phyloP scores from a whole-genome alignment of 2,113 vertebrate genomes.

The Dipodomys ordii region DNA sequence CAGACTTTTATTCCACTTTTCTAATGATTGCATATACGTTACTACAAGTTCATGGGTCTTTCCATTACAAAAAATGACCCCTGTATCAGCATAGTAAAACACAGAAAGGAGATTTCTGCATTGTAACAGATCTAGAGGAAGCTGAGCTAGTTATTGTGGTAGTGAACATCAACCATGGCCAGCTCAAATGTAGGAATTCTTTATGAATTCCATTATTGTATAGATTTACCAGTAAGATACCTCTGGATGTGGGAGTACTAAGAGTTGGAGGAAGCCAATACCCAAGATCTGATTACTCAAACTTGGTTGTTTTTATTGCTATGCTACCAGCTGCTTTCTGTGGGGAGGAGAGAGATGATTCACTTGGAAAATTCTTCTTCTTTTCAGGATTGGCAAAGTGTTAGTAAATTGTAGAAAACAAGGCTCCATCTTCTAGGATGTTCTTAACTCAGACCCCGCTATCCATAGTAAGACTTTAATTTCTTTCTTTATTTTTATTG shows the following conservation, averaged over 20 bases:
- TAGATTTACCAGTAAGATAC: neutral
- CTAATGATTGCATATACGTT: slow-evolving; percentile 74
- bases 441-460: neutral
- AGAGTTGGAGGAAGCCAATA: neutral
- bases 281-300: neutral
- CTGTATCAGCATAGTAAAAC: neutral
- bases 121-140: neutral
- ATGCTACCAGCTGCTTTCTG: neutral
- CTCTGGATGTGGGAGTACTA: neutral
- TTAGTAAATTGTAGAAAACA: slow-evolving; percentile 41
- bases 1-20: slow-evolving; percentile 71
- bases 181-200: slow-evolving; percentile 12
- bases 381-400: neutral
- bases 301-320: neutral
- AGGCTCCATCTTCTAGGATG: neutral
- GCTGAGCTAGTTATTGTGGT: neutral
- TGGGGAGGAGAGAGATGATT: neutral
- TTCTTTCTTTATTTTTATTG: neutral
- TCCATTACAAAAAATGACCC: slow-evolving; percentile 27
- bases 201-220: neutral
- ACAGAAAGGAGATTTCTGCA: neutral
- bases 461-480: neutral
- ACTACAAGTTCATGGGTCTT: slow-evolving; percentile 74
- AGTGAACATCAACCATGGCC: slow-evolving; percentile 3
- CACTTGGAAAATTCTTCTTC: slow-evolving; percentile 40